Evolutionary conservation across 2,113 vertebrate species (phyloP), one percentile per base, ranked within the genome.

Genomic region (Varanus salvator): DNA sequence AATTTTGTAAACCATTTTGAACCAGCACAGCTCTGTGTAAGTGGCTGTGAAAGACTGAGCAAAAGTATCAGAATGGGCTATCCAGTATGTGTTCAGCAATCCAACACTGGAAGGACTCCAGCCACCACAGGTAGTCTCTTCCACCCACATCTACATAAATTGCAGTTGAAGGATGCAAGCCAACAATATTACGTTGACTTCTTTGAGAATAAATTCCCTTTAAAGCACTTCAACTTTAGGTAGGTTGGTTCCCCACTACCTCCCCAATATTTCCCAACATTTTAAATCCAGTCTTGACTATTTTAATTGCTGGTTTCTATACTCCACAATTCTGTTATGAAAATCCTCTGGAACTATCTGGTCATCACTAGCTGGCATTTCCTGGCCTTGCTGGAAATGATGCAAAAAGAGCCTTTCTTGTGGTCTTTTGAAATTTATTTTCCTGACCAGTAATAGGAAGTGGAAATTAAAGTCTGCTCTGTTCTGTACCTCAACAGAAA

Each of bases 401-500:
- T 86, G 76, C 54, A 74, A 44, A 5, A 31, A 48, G 21, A 71
- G 48, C 27, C n/a, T 80, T 85, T 85, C 25, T 57, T 57, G 0
- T 48, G 68, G 31, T 92, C 75, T 68, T 89, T 76, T 81, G 3
- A 52, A 27, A 31, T 78, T 29, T 9, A 3, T 80, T 72, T 34
- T 78, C 64, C 60, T 78, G 60, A 44, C 64, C 83, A 57, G 14
- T 52, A 84, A 75, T 34, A 89, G 71, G 19, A 68, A 91, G 74
- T 21, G 25, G 74, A 84, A 89, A 90, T 82, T 88, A 93, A 72
- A 52, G 0, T n/a, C 34, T 75, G 69, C 91, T 87, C 64, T 92
- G 71, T 90, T 93, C 87, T 68, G 85, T 92, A 89, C 86, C 89
- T 90, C 87, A 90, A 74, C 91, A 77, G 1, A 3, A 57, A 80